Evolutionary conservation across 2,888 invertebrate species (phyloP).

Genomic region (Leptopilina syphax): DNA sequence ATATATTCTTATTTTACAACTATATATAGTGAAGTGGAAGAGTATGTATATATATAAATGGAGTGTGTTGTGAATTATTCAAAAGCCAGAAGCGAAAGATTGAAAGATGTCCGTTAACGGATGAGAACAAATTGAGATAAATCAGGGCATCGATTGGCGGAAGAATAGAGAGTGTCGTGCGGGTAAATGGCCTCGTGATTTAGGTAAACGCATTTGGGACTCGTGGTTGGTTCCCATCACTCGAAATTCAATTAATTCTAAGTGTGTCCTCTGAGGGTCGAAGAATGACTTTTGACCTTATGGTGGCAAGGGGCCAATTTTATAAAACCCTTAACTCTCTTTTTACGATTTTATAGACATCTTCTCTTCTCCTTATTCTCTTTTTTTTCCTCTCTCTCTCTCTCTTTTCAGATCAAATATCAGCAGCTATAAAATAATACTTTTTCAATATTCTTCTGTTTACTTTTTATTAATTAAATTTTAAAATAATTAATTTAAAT

Average conservation of each 20-base stretch:
- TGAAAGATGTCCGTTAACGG: slow-evolving; percentile 30
- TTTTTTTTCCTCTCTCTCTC: too few species aligned
- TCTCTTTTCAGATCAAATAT: too few species aligned
- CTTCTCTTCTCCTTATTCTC: background rate
- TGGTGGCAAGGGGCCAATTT: slow-evolving; percentile 19
- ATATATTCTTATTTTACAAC: too few species aligned
- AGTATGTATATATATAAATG: too few species aligned
- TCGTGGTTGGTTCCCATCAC: slow-evolving; percentile 63
- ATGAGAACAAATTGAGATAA: slow-evolving; percentile 42
- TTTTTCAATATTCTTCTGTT: too few species aligned
- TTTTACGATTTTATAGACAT: background rate
- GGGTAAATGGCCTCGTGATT: slow-evolving; percentile 69
- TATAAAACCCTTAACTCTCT: background rate
- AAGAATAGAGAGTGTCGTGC: slow-evolving; percentile 42
- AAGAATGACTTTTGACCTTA: slow-evolving; percentile 1
- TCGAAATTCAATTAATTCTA: slow-evolving; percentile 71
- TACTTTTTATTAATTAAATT: too few species aligned
- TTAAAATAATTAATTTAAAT: too few species aligned
- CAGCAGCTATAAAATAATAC: background rate
- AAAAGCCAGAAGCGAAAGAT: slow-evolving; percentile 11
- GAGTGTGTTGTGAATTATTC: slow-evolving; percentile 9
- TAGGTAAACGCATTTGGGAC: slow-evolving; percentile 64
- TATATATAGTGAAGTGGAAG: background rate
- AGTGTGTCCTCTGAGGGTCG: slow-evolving; percentile 62
- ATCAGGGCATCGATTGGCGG: slow-evolving; percentile 40